Percentiles rank a stretch among this genome's conserved stretches.
Conservation (phyloP, 2,888 invertebrate species). For the Isotomurus palustris region DNA sequence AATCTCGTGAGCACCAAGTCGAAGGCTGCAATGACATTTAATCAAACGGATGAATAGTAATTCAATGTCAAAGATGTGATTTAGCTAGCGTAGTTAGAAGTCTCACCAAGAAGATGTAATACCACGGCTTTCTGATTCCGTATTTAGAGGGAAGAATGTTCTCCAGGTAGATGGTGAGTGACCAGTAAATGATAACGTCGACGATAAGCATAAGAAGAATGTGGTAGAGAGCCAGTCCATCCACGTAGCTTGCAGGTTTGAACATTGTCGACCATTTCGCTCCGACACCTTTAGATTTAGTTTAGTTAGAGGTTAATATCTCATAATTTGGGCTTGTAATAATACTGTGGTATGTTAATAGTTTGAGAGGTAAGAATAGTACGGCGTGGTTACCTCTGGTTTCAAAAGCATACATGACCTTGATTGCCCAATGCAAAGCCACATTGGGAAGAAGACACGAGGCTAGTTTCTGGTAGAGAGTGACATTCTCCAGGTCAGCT, state of each 20-base stretch:
- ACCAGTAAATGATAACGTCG: constrained; percentile 52
- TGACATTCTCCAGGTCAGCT: constrained; percentile 33
- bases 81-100: no score
- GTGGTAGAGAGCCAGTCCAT: constrained; percentile 49
- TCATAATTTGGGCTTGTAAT: neutral
- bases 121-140: constrained; percentile 63
- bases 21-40: no score
- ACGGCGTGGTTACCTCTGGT: constrained; percentile 39
- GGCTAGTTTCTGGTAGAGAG: constrained; percentile 40
- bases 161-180: constrained; percentile 62
- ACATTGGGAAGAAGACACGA: constrained; percentile 47
- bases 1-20: constrained; percentile 18
- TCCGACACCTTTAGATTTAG: constrained; percentile 49
- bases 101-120: constrained; percentile 62
- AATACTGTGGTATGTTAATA: neutral
- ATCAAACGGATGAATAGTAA: no score
- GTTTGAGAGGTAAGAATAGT: neutral
- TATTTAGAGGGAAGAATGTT: constrained; percentile 62
- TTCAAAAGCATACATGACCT: constrained; percentile 46
- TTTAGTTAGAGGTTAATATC: neutral
- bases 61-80: no score
- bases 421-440: constrained; percentile 47
- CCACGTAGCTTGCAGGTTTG: constrained; percentile 47
- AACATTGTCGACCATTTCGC: constrained; percentile 50
- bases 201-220: constrained; percentile 45